Percentiles rank a stretch among this genome's conserved stretches.
Conservation (phyloP, 2,113 vertebrate genomes). For the Tichodroma muraria region DNA sequence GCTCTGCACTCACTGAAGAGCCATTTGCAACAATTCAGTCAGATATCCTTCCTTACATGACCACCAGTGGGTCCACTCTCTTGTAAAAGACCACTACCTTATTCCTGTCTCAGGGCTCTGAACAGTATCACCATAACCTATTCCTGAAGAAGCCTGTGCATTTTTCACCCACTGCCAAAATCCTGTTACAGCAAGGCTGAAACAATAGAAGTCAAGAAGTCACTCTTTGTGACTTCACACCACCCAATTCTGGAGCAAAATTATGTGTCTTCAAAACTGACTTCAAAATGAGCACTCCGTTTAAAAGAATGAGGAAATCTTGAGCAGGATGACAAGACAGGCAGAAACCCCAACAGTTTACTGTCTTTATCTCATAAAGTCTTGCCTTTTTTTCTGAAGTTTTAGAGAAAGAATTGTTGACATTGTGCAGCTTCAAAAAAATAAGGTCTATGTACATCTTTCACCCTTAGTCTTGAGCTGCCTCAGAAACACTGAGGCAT, state of each 20-base stretch:
- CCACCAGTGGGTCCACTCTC: too few species aligned
- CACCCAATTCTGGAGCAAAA: neutral
- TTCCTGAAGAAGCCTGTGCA: neutral
- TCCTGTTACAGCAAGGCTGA: neutral
- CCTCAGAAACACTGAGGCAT: too few species aligned
- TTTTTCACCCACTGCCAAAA: neutral
- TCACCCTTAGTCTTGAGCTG: neutral
- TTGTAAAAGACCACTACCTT: neutral
- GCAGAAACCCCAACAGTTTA: neutral
- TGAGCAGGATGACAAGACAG: neutral
- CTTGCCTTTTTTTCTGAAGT: neutral
- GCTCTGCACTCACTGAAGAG: neutral
- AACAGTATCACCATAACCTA: neutral
- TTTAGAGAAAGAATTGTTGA: neutral
- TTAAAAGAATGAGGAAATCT: neutral
- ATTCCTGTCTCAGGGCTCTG: neutral
- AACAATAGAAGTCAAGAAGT: neutral
- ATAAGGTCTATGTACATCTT: neutral
- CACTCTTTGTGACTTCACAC: neutral
- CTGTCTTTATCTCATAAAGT: neutral
- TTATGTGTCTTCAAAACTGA: neutral
- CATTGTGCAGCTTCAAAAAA: neutral
- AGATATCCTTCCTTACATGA: neutral
- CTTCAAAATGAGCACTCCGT: neutral
- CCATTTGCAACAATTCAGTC: neutral